Percentiles rank a stretch among this genome's conserved stretches.
These are phyloP conservation scores for Oncorhynchus gorbuscha DNA, from an alignment of 2,113 vertebrate genomes.

Conservation along the genomic window DNA sequence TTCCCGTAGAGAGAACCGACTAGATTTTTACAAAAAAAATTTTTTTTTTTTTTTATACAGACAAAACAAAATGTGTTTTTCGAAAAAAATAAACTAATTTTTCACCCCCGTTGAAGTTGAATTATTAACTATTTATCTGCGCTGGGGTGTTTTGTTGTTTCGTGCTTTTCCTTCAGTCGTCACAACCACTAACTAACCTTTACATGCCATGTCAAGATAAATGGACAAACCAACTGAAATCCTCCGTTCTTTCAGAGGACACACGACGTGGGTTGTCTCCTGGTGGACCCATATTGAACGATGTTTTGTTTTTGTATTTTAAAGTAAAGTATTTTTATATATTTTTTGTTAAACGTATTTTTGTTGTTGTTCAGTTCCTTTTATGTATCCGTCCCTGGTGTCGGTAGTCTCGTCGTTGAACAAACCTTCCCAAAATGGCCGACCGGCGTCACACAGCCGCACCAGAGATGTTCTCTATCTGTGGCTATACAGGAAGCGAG, in stretches of 20 bases:
- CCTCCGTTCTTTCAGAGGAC: constrained; percentile 85
- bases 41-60: too few species aligned
- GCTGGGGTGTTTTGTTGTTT: constrained; percentile 39
- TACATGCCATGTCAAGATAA: constrained; percentile 96
- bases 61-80: constrained; percentile 20
- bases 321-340: background rate
- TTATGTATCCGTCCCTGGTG: constrained; percentile 24
- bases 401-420: constrained; percentile 37
- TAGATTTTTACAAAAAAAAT: too few species aligned
- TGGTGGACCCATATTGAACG: constrained; percentile 79
- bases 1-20: constrained; percentile 18
- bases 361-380: constrained; percentile 45
- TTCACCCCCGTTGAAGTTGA: constrained; percentile 27
- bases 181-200: constrained; percentile 74
- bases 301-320: constrained; percentile 46
- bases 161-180: constrained; percentile 39
- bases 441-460: constrained; percentile 2
- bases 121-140: constrained; percentile 40
- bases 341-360: too few species aligned
- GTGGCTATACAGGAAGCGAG: too few species aligned
- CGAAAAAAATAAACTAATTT: constrained; percentile 18
- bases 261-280: constrained; percentile 83
- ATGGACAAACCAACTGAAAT: constrained; percentile 87
- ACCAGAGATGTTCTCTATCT: too few species aligned
- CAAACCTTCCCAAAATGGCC: constrained; percentile 77